Base-by-base conservation (phyloP, 64 coral and sea anemone species). In the Trachythela sp. region DNA sequence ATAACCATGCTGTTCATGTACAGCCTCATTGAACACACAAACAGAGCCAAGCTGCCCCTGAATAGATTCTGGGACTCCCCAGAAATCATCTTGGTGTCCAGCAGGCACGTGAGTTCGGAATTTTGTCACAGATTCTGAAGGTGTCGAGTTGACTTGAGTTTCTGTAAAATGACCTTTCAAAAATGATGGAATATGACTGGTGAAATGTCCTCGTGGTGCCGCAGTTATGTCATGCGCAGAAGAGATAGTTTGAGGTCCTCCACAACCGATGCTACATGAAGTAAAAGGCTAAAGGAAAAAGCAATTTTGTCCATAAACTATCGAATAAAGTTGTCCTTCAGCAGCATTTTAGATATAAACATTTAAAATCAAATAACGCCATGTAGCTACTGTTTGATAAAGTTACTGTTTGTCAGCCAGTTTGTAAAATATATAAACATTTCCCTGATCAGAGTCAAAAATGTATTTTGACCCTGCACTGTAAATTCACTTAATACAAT, bases 21-120 rank as follows among this genome's bases (percentile, higher is more conserved):
- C 83, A 29, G 91, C 96, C 54, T 94, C 96, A 83, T 86, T 95
- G 31, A 99, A 95, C 30, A 99, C 84, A 64, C 91, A 99, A 49
- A 99, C 91, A 14, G 96, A 91, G 27, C 96, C 93, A 4, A 99
- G 87, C 87, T 99, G 96, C 6, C 96, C 96, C 56, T 99, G 91
- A 29, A 99, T 54, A 26, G 96, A 95, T 8, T 70, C 88, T 41
- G 96, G 96, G 9, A 90, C 88, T 9, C 96, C 96, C 93, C 96
- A 99, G 37, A 93, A 89, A 89, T 86, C 39, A 90, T 99, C 93
- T 91, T 99, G 96, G 6, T 89, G 85, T 2, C 96, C 93, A 29
- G 91, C 93, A n/a, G 84, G 84, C 17, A 75, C 80, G 10, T 87
- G 77, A 5, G 83, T 88, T 20, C 77, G 59, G 54, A 88, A 89